Base-by-base conservation (phyloP, 2,113 vertebrate genomes). In the Arothron firmamentum region DNA sequence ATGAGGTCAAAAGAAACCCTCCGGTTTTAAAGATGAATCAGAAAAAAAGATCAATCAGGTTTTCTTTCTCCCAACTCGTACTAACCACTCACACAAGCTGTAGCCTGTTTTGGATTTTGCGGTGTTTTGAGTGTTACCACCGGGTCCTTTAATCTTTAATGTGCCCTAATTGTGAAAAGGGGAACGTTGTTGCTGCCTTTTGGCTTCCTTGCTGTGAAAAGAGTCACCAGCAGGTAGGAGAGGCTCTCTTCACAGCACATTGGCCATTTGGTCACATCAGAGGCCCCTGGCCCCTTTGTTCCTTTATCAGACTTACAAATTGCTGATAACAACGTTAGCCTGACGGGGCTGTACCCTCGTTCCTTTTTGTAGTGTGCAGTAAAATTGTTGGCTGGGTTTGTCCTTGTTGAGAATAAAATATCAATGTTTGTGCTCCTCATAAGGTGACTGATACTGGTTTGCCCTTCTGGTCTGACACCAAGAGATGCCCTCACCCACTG, bases 391-490 rank as follows among this genome's bases (percentile, higher is more conserved):
- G 4, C 18, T 0, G 7, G 28, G 1, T 52, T 62, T 25, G 5
- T 25, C n/a, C 6, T 43, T 43, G 15, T 11, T 14, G 34, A 12
- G 9, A 47, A 47, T 17, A 46, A 47, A 47, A 47, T 16, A 13
- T 47, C n/a, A 7, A 66, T 72, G 61, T 62, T 20, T 49, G 20
- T 67, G 53, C 13, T 52, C 57, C 53, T 81, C n/a, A 25, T 25
- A 68, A 95, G 94, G 62, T 89, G 73, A 88, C 79, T 72, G 77
- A 70, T 34, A 80, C 80, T 0, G 90, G 91, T 59, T 82, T 92
- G 13, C 87, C 77, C 17, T 95, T 94, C 82, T 95, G 94, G 93
- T 72, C 86, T 17, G 92, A 88, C 62, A 67, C 89, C 64, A 93
- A 88, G 85, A 90, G 70, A 65, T 93, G 93, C 75, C 93, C 93